A percentile compares a stretch with the other conserved stretches of the same genome.
Conservation (phyloP, 2,113 vertebrate genomes). For the Tringa solitaria region DNA sequence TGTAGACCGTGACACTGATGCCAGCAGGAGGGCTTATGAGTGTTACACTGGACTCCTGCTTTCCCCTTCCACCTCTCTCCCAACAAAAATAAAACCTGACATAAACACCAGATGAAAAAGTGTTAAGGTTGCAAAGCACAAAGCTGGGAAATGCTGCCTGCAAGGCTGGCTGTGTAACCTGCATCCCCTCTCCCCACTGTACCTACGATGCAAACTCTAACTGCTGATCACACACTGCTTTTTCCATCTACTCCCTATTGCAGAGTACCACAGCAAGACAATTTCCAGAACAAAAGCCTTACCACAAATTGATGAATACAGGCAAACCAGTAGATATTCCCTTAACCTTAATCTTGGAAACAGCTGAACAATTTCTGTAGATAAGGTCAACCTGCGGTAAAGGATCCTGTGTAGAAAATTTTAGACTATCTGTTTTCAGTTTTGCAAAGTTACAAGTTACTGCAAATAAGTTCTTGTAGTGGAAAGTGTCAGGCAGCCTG, state of each 20-base stretch:
- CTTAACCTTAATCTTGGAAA: background rate
- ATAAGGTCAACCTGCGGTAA: background rate
- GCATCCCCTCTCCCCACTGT: background rate
- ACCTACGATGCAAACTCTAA: accelerated
- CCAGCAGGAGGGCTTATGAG: background rate
- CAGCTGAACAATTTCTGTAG: background rate
- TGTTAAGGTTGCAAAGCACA: background rate
- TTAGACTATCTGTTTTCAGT: background rate
- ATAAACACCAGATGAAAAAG: background rate
- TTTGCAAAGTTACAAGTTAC: background rate
- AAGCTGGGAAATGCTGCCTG: background rate
- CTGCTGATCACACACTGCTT: background rate
- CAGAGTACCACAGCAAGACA: background rate
- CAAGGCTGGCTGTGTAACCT: background rate
- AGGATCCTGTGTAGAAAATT: background rate
- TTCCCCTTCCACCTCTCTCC: background rate
- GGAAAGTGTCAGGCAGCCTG: background rate
- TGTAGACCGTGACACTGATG: background rate
- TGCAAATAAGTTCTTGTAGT: background rate
- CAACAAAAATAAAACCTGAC: background rate
- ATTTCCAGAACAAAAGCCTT: background rate
- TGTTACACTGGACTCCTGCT: background rate
- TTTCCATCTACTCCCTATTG: background rate
- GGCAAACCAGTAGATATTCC: background rate
- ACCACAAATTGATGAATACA: background rate